Conservation (phyloP, 1,140 invertebrate genomes). For the Manduca sexta region DNA sequence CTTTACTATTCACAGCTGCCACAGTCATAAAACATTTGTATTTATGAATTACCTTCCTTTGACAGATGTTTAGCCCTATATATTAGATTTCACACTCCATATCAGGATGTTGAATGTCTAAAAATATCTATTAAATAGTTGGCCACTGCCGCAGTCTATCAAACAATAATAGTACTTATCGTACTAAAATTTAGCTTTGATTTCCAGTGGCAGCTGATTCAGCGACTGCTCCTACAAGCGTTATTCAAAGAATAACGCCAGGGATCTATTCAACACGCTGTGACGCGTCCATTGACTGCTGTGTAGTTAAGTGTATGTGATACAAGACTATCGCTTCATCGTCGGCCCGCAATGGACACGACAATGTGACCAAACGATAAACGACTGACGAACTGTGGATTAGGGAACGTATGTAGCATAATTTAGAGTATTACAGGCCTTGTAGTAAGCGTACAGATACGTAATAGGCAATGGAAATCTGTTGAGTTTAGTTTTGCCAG, state of each 20-base stretch:
- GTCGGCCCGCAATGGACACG: background rate
- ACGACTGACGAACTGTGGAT: constrained; percentile 8
- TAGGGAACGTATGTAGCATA: background rate
- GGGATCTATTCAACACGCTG: constrained; percentile 65
- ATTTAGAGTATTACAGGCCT: background rate
- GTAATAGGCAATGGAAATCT: too few relatives aligned
- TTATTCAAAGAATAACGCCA: constrained; percentile 66
- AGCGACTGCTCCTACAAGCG: constrained; percentile 68
- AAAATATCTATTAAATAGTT: too few relatives aligned
- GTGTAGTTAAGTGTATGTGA: constrained; percentile 9
- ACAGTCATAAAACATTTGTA: too few relatives aligned
- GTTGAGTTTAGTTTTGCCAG: too few relatives aligned
- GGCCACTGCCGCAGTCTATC: too few relatives aligned
- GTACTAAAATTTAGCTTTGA: too few relatives aligned
- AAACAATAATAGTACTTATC: too few relatives aligned
- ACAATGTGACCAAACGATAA: constrained; percentile 17
- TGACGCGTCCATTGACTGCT: constrained; percentile 25
- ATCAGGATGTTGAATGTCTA: too few relatives aligned
- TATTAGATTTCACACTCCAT: too few relatives aligned
- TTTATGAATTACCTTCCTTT: too few relatives aligned
- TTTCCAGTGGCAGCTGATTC: constrained; percentile 68
- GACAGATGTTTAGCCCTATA: too few relatives aligned
- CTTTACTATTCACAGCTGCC: too few relatives aligned
- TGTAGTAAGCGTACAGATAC: background rate
- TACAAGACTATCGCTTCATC: background rate